Percentiles rank a stretch among this genome's conserved stretches.
Conservation (phyloP, 2,113 vertebrate species). For the Sinocyclocheilus maitianheensis region DNA sequence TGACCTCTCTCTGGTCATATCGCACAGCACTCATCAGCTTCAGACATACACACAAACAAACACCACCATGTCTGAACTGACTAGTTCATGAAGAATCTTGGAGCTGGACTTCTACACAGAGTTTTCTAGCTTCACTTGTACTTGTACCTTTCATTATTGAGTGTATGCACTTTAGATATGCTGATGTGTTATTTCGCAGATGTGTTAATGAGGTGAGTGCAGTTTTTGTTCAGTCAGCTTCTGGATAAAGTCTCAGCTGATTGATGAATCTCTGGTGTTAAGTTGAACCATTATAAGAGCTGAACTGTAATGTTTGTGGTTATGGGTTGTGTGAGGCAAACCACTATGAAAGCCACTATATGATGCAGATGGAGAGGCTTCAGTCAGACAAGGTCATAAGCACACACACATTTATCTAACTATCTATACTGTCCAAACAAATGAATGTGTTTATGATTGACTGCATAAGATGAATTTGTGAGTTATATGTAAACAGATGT, state of each 20-base stretch:
- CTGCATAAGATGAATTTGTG: background rate
- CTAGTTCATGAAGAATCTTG: background rate
- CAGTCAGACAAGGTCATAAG: slow-evolving; percentile 38
- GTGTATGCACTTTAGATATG: background rate
- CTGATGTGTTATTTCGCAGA: slow-evolving; percentile 7
- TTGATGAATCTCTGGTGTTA: slow-evolving; percentile 39
- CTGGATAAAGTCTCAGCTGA: slow-evolving; percentile 33
- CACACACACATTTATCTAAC: background rate
- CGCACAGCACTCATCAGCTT: slow-evolving; percentile 36
- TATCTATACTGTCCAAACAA: background rate
- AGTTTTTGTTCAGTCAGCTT: slow-evolving; percentile 39
- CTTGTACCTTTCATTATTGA: background rate
- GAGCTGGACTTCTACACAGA: background rate
- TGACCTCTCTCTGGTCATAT: slow-evolving; percentile 9
- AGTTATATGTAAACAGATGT: background rate
- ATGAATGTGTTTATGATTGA: background rate
- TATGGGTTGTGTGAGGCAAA: slow-evolving; percentile 55
- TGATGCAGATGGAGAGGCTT: slow-evolving; percentile 45
- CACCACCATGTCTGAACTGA: background rate
- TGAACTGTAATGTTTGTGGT: slow-evolving; percentile 44
- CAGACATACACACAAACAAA: background rate
- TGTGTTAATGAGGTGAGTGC: slow-evolving; percentile 23
- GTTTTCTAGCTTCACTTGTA: background rate
- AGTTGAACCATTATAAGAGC: slow-evolving; percentile 24
- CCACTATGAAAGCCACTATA: slow-evolving; percentile 33